Evolutionary conservation across 2,113 vertebrate species (phyloP).

Genomic region (Micronycteris hirsuta): DNA sequence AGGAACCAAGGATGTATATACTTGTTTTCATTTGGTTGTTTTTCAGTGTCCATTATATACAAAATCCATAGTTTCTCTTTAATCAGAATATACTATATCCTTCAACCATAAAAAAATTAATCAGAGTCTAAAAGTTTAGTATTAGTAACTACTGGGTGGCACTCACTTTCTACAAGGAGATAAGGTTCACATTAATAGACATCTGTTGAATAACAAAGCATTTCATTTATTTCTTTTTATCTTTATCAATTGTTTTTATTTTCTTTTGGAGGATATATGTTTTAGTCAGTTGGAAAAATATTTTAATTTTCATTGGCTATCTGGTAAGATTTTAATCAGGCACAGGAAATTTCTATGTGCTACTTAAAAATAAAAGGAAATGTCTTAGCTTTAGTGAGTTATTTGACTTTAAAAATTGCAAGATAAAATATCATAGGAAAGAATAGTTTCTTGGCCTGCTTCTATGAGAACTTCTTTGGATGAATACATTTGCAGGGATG

Average conservation of each 20-base stretch:
- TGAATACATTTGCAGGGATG: slow-evolving; percentile 56
- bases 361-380: slow-evolving; percentile 47
- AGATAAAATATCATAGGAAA: slow-evolving; percentile 58
- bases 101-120: background rate
- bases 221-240: background rate
- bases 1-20: background rate
- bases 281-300: background rate
- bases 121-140: background rate
- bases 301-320: slow-evolving; percentile 32
- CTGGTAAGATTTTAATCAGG: background rate
- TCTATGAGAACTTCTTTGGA: slow-evolving; percentile 54
- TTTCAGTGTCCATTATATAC: background rate
- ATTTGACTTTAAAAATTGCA: slow-evolving; percentile 57
- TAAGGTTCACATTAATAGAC: background rate
- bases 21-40: background rate
- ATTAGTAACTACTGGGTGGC: background rate
- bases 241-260: background rate
- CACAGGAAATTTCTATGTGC: slow-evolving; percentile 32
- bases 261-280: background rate
- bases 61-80: background rate
- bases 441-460: slow-evolving; percentile 53
- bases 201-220: background rate
- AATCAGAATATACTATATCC: background rate
- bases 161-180: background rate
- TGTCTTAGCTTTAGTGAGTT: slow-evolving; percentile 51